Conservation (phyloP, 2,888 invertebrate genomes). For the Deilephila porcellus region DNA sequence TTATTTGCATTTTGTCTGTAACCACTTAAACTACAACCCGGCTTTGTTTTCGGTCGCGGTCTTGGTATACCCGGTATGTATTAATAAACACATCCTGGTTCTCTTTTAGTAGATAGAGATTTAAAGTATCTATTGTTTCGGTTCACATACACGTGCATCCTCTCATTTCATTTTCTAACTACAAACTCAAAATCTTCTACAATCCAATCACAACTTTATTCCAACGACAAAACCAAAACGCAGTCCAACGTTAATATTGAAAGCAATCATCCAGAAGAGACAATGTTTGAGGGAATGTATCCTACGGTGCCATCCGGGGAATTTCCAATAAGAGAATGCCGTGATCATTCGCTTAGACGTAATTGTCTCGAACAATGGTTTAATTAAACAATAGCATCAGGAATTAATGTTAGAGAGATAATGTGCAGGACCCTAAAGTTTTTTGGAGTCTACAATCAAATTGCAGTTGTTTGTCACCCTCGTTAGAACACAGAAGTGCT, state of each 20-base stretch:
- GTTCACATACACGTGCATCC: too few species aligned
- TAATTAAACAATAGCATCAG: not conserved
- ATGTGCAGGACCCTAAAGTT: not conserved
- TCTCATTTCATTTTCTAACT: too few species aligned
- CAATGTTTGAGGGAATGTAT: not conserved
- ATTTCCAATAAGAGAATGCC: slow-evolving; percentile 14
- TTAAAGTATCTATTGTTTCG: too few species aligned
- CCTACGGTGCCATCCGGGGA: not conserved
- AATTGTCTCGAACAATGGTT: slow-evolving; percentile 2
- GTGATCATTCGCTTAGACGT: not conserved
- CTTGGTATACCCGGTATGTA: too few species aligned
- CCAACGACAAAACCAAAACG: not conserved
- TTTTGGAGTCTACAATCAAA: not conserved
- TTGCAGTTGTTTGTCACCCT: too few species aligned
- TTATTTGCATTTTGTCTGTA: too few species aligned
- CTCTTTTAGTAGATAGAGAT: too few species aligned
- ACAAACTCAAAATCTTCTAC: too few species aligned
- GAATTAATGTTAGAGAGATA: not conserved
- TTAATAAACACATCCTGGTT: too few species aligned
- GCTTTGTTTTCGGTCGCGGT: too few species aligned
- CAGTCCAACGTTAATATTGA: not conserved
- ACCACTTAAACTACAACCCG: too few species aligned
- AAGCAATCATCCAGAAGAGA: not conserved
- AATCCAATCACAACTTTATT: not conserved
- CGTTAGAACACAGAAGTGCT: too few species aligned